Evolutionary conservation across 2,797 vertebrate genomes (phyloP).

Genomic region (Halcyon smyrnensis): DNA sequence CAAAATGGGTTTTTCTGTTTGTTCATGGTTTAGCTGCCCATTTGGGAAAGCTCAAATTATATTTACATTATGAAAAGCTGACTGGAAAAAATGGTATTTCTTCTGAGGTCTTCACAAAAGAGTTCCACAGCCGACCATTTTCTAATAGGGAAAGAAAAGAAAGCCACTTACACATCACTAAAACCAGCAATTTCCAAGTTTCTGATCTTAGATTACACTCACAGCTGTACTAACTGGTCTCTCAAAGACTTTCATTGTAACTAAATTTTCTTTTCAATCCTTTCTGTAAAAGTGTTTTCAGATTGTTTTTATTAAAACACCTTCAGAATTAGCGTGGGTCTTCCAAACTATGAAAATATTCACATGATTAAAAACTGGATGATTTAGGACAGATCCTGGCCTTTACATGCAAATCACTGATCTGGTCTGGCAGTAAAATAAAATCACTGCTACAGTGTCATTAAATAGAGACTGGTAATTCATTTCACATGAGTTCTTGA

Average conservation of each 20-base stretch:
- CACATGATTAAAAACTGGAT: background rate
- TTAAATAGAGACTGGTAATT: background rate
- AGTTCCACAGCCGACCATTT: slow-evolving; percentile 80
- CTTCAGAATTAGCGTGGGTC: background rate
- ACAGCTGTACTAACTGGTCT: background rate
- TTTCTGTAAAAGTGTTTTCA: background rate
- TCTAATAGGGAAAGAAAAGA: slow-evolving; percentile 79
- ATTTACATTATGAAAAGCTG: slow-evolving; percentile 90
- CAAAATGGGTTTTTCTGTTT: slow-evolving; percentile 77
- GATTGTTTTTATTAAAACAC: background rate
- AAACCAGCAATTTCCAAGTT: slow-evolving; percentile 18
- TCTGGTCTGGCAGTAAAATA: background rate
- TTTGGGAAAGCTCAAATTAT: slow-evolving; percentile 59
- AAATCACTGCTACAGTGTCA: background rate
- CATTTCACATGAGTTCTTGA: background rate
- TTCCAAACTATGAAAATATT: background rate
- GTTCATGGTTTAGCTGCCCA: slow-evolving; percentile 86
- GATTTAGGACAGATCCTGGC: background rate
- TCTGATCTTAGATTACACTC: background rate
- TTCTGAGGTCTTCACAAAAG: slow-evolving; percentile 79
- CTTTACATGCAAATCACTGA: background rate
- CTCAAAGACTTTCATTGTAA: background rate
- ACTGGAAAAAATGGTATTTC: slow-evolving; percentile 29
- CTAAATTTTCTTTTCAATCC: background rate
- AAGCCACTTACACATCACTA: slow-evolving; percentile 58